Evolutionary conservation across 2,888 invertebrate genomes (phyloP), one percentile per base, ranked within the genome.

Genomic region (Tachystola acroxantha): DNA sequence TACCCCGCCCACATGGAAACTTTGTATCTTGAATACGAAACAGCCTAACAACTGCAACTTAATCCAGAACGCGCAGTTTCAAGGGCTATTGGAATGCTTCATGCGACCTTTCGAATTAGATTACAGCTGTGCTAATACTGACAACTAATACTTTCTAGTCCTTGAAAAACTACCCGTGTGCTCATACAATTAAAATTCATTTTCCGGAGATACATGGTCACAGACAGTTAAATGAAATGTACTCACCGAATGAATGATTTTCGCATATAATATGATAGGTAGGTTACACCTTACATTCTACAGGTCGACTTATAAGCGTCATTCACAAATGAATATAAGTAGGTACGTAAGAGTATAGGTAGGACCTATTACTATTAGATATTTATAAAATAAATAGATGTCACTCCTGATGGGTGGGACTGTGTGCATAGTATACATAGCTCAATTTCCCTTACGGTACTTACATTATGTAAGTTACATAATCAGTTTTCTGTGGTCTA

Each of bases 1-100:
- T 84, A 82, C 52, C 63, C 67, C 81, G 72, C 82, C 82, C 79
- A 84, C 80, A 79, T 77, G 50, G 59, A 69, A 65, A 60, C 53
- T 50, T 26, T 12, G 14, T 10, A 30, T 10, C 27, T 14, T 24
- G 12, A 11, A 24, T 12, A n/a, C 25, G 14, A 5, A 34, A 34
- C 13, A 16, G 16, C 34, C 10, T 27, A 34, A 26, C 14, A 13
- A 3, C 34, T n/a, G 3, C 22, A 4, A 2, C 11, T 6, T 9
- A 7, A 7, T 9, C 24, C 24, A 6, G 3, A 6, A 7, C 3
- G 2, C 2, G 24, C 3, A 6, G 9, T n/a, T 24, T 2, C 24
- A 9, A 24, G 7, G 7, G 9, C n/a, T 7, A 24, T 24, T 6
- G 24, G 6, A 3, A 9, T 7, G 9, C 24, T 16, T 16, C 5